phyloP scores from a whole-genome alignment of 35 echinoderm and acorn worm species.

The Strongylocentrotus purpuratus region DNA sequence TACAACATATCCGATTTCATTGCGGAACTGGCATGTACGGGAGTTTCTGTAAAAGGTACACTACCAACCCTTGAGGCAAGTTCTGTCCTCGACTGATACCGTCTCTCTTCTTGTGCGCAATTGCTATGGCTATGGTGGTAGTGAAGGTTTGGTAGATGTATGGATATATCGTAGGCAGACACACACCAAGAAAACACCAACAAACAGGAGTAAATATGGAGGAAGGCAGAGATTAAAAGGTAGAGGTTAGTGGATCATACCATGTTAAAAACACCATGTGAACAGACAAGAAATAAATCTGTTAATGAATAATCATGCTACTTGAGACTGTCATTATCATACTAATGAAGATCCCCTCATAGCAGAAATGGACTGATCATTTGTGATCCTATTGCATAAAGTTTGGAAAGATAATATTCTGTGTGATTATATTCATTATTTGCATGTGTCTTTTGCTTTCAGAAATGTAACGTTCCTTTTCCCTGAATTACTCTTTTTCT shows the following conservation, averaged over 20 bases:
- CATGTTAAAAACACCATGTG: not conserved
- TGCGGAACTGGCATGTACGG: not conserved
- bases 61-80: conserved; percentile 1
- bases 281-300: not conserved
- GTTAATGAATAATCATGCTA: not conserved
- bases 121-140: conserved; percentile 25
- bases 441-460: too few relatives aligned
- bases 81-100: not conserved
- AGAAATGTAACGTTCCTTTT: too few relatives aligned
- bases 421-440: too few relatives aligned
- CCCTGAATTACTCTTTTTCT: too few relatives aligned
- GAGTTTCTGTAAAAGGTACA: not conserved
- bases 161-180: conserved; percentile 6
- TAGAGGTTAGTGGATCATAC: conserved; percentile 21
- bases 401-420: too few relatives aligned
- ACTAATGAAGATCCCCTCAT: too few relatives aligned
- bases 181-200: conserved; percentile 32
- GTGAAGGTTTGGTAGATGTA: conserved; percentile 34
- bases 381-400: too few relatives aligned
- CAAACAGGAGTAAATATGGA: not conserved
- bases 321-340: not conserved
- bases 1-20: not conserved
- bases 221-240: conserved; percentile 32
- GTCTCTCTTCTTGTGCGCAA: not conserved
- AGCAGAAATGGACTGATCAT: too few relatives aligned